phyloP scores from a whole-genome alignment of 2,113 vertebrate species.

The Cacatua alba region DNA sequence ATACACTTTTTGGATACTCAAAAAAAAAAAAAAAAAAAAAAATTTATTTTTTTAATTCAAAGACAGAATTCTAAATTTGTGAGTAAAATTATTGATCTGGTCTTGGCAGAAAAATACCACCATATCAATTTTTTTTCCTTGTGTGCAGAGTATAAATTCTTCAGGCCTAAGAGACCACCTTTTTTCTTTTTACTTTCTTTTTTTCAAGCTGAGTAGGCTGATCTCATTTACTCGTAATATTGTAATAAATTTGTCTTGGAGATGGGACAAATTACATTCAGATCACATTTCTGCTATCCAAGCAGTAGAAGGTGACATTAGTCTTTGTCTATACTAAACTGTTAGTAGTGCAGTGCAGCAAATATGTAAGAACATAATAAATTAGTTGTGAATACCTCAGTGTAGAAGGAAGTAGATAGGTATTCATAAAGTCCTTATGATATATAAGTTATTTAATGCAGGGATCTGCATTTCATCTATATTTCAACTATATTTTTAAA shows the following conservation, averaged over 20 bases:
- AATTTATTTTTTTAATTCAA: not conserved
- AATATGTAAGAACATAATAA: too few relatives aligned
- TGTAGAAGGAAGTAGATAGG: too few relatives aligned
- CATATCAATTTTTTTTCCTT: not conserved
- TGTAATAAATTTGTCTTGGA: not conserved
- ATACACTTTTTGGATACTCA: not conserved
- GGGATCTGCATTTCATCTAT: too few relatives aligned
- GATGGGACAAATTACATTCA: not conserved
- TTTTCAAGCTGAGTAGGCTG: not conserved
- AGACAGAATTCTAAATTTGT: not conserved
- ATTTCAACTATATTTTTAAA: too few relatives aligned
- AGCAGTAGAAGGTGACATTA: not conserved
- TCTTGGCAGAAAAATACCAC: not conserved
- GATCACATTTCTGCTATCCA: not conserved
- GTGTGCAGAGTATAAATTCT: not conserved
- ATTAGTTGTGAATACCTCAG: too few relatives aligned
- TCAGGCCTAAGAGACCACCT: not conserved
- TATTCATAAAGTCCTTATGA: too few relatives aligned
- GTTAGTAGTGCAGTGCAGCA: too few relatives aligned
- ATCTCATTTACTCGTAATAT: not conserved
- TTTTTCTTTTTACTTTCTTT: not conserved
- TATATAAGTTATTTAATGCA: too few relatives aligned
- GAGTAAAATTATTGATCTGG: not conserved
- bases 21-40: not conserved
- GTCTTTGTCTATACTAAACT: too few relatives aligned